A percentile compares a stretch with the other conserved stretches of the same genome.
Evolutionary conservation across 2,888 invertebrate genomes (phyloP).

Genomic region (Xestia sexstrigata): DNA sequence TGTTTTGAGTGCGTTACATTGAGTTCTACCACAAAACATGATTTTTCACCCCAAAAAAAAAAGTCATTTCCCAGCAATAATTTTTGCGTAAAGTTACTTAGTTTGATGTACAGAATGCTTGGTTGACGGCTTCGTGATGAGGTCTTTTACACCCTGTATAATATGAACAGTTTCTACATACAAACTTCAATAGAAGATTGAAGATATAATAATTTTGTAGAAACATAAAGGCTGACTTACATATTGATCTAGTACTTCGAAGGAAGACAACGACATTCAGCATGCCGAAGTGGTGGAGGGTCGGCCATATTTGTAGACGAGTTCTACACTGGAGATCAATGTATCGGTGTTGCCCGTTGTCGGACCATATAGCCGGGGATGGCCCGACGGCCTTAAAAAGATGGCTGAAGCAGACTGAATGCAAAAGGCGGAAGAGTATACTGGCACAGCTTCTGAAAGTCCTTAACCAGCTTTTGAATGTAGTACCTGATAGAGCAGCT

Average conservation of each 20-base stretch:
- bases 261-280: not conserved
- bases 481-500: not conserved
- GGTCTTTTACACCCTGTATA: no score
- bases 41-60: no score
- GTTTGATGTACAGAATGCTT: no score
- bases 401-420: not conserved
- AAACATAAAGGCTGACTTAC: not conserved
- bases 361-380: not conserved
- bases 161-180: not conserved
- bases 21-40: no score
- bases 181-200: not conserved
- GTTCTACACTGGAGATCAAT: not conserved
- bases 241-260: not conserved
- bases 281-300: not conserved
- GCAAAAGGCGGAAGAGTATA: fast-evolving
- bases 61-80: no score
- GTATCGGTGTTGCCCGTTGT: not conserved
- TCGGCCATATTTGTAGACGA: not conserved
- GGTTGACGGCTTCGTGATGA: no score
- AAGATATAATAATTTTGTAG: not conserved
- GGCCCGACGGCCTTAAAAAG: not conserved
- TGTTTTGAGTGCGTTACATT: no score
- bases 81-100: no score
- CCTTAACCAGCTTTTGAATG: not conserved
- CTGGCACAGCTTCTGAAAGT: not conserved